Evolutionary conservation across 2,113 vertebrate genomes (phyloP).

Genomic region (Cyanoderma ruficeps): DNA sequence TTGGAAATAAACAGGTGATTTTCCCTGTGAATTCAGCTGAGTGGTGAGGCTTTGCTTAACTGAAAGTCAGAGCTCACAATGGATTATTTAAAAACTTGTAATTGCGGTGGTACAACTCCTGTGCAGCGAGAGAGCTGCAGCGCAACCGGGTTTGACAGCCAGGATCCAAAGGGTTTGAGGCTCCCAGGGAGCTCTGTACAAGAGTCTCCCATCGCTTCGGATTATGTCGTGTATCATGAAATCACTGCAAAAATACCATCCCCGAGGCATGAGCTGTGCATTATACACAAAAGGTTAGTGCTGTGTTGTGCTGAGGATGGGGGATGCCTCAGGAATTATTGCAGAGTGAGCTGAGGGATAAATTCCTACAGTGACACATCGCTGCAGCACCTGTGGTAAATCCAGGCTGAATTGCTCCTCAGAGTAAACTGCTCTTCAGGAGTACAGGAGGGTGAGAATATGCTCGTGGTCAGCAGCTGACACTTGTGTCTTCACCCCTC

Average conservation of each 20-base stretch:
- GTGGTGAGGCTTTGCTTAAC: neutral
- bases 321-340: neutral
- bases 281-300: neutral
- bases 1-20: conserved; percentile 7
- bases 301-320: neutral
- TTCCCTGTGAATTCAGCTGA: neutral
- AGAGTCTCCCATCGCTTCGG: neutral
- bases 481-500: neutral
- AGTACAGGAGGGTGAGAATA: neutral
- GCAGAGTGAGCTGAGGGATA: neutral
- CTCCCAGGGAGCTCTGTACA: neutral
- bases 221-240: neutral
- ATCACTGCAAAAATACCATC: neutral
- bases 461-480: neutral
- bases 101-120: neutral
- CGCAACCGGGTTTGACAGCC: neutral
- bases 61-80: neutral
- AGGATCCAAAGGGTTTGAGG: neutral
- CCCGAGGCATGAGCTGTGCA: neutral
- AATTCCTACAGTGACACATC: neutral
- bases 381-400: neutral
- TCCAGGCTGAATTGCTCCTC: neutral
- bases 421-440: neutral
- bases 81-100: conserved; percentile 28
- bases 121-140: neutral